Conservation (phyloP, 2,113 vertebrate species). For the Henicopernis longicauda region DNA sequence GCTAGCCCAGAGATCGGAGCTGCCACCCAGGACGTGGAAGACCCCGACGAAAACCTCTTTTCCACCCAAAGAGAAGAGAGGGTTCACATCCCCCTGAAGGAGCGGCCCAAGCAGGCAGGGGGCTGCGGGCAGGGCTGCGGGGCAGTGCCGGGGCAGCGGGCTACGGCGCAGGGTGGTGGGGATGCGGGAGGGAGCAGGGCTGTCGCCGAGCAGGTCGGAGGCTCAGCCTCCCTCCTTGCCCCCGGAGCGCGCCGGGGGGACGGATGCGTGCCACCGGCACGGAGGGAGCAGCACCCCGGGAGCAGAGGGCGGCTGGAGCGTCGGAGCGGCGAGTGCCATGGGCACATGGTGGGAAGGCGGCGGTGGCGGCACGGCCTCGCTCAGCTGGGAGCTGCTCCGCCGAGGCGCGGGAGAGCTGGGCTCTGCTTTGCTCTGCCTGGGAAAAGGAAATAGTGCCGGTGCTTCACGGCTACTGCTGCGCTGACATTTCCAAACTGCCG, state of each 20-base stretch:
- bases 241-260: rapidly evolving
- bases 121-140: neutral
- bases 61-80: neutral
- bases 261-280: no score
- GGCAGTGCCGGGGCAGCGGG: neutral
- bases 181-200: neutral
- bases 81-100: neutral
- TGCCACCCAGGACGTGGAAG: neutral
- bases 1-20: neutral
- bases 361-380: neutral
- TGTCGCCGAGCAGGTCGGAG: neutral
- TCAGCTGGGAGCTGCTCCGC: neutral
- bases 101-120: neutral
- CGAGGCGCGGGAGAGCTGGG: neutral
- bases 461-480: rapidly evolving
- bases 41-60: neutral
- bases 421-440: neutral
- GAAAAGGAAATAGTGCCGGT: neutral
- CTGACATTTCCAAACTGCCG: no score
- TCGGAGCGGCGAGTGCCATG: neutral
- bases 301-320: neutral
- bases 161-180: rapidly evolving
- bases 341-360: neutral
- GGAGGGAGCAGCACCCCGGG: neutral
- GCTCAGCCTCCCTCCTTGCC: neutral